Base-by-base conservation (phyloP, 2,888 invertebrate species). In the Oscheius onirici region DNA sequence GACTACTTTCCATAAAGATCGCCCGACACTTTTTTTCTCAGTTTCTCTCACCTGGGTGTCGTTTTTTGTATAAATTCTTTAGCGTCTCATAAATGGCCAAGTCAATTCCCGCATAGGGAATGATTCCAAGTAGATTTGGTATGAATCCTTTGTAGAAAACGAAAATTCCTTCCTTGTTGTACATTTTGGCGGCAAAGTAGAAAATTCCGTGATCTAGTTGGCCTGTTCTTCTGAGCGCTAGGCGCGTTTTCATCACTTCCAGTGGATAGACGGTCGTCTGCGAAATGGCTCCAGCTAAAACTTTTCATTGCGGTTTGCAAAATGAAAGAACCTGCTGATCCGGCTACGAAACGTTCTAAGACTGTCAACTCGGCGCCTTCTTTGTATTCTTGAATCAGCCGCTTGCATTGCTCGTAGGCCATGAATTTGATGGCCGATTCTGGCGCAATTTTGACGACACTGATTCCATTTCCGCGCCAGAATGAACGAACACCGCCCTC, bases 41-140 rank as follows among this genome's bases (percentile, higher is more conserved):
- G 8, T 34, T 6, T 8, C 0, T 34, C 34, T 34, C 34, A 76
- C 79, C 58, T 44, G 81, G 83, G 80, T 95, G 93, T 76, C 91
- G 91, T 77, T 91, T 91, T 76, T 95, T 91, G 90, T 96, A 97
- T 86, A 93, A 92, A 88, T 93, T 93, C 89, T 97, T 97, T 75
- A 97, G 89, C 20, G 96, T 97, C 90, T 99, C 99, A 89, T 99
- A 99, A 57, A 97, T 93, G 69, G 97, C 96, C 87, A 99, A 90
- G 90, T 99, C 99, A 81, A 99, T 97, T 77, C 99, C 99, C 63
- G 99, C 99, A 88, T 99, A 99, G 22, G 99, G 99, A 87, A 99
- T 92, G 87, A 99, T 99, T 26, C 90, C 90, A 84, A 97, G 90
- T 77, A 99, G 92, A 90, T 99, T 99, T 86, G 97, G 97, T 90